Percentiles rank a stretch among this genome's conserved stretches.
Conservation (phyloP, 1,140 invertebrate species). For the Megathymus violae region DNA sequence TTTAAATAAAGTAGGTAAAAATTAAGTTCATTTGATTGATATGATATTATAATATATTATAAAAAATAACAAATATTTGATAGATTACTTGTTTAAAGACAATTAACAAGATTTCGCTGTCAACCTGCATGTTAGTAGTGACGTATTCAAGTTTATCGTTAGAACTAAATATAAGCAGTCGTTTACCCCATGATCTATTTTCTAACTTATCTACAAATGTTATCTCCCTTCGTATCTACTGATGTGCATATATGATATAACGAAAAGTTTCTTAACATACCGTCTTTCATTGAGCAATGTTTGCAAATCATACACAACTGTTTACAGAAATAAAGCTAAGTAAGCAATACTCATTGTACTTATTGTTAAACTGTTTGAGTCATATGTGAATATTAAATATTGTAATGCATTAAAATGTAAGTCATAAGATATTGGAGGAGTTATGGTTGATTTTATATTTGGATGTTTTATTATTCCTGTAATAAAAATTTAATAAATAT, state of each 20-base stretch:
- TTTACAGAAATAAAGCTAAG: constrained; percentile 29
- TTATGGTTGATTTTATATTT: background rate
- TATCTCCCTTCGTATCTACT: constrained; percentile 46
- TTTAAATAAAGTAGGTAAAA: too few species aligned
- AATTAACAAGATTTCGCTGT: too few species aligned
- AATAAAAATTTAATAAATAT: too few species aligned
- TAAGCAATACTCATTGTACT: constrained; percentile 16
- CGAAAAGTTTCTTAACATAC: constrained; percentile 41
- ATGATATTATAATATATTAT: too few species aligned
- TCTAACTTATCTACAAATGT: constrained; percentile 43
- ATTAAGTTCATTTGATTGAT: too few species aligned
- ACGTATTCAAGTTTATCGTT: too few species aligned
- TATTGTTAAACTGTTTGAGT: constrained; percentile 19
- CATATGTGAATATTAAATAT: constrained; percentile 1
- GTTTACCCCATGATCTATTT: constrained; percentile 45
- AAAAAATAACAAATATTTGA: too few species aligned
- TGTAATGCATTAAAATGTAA: too few species aligned
- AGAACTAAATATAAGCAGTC: constrained; percentile 26
- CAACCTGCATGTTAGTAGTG: too few species aligned
- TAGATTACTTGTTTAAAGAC: too few species aligned
- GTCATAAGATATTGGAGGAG: background rate
- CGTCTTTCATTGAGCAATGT: constrained; percentile 47
- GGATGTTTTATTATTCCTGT: too few species aligned
- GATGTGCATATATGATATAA: constrained; percentile 22
- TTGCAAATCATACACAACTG: constrained; percentile 38